Evolutionary conservation across 1,140 invertebrate genomes (phyloP).

Genomic region (Galleria mellonella): DNA sequence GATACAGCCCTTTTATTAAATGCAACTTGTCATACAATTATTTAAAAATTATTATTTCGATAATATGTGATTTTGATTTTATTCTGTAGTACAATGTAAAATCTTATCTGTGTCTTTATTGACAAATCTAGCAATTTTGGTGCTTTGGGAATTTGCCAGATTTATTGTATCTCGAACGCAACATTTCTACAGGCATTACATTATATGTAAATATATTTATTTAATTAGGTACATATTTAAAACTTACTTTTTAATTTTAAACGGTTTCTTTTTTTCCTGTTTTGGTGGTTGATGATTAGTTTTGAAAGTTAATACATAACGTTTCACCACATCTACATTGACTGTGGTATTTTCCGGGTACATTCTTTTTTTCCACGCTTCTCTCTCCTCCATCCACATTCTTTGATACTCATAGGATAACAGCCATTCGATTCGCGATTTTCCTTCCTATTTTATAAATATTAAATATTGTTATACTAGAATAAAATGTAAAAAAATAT

Average conservation of each 20-base stretch:
- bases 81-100: too few relatives aligned
- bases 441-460: conserved; percentile 44
- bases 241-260: conserved; percentile 67
- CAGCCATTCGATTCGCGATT: conserved; percentile 47
- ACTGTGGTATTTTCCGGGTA: conserved; percentile 56
- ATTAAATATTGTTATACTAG: background rate
- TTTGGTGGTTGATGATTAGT: conserved; percentile 45
- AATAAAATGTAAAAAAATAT: background rate
- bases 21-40: too few relatives aligned
- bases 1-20: too few relatives aligned
- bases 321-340: conserved; percentile 61
- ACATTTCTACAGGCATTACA: background rate
- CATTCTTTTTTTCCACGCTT: conserved; percentile 62
- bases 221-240: too few relatives aligned
- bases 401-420: conserved; percentile 65
- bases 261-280: conserved; percentile 52
- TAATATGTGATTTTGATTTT: too few relatives aligned
- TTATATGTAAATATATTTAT: background rate
- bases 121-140: too few relatives aligned
- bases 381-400: conserved; percentile 65
- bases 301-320: conserved; percentile 64
- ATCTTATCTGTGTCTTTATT: too few relatives aligned
- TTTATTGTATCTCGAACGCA: background rate
- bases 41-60: too few relatives aligned
- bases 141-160: too few relatives aligned